Evolutionary conservation across 2,797 vertebrate genomes (phyloP), one percentile per base, ranked within the genome.

Genomic region (Melanogrammus aeglefinus): DNA sequence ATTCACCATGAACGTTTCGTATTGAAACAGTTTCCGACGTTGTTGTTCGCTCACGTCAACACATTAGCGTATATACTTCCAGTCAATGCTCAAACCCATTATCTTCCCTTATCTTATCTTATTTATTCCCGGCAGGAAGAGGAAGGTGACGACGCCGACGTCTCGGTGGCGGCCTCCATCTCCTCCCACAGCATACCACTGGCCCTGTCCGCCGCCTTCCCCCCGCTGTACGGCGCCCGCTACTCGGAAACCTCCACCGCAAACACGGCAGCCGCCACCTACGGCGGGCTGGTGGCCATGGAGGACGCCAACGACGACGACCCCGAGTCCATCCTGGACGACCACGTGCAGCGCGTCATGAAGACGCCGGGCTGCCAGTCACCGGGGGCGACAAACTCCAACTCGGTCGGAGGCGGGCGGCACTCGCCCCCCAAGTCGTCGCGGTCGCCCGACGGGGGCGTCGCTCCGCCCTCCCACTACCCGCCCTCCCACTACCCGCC

Each of bases 291-390:
- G 87, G 92, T 92, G 36, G 94, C 95, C 86, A 91, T 96, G 83
- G 94, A 95, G 76, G 96, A 97, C 24, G 93, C 93, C 0, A 96
- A 96, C 0, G 97, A 99, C 74, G 97, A 98, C 39, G 95, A 97
- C 91, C 97, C 97, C 0, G 96, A 99, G 84, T 96, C 96, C 83
- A 98, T 99, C 85, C 92, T 98, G 33, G 97, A 98, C 0, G 96
- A 98, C 33, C 97, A 97, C 0, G 96, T 97, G 12, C 96, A 97
- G 82, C 94, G 97, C 0, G 97, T 98, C 82, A 96, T 98, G 96
- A 96, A 96, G 85, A 99, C 97, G 0, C 96, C 97, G 0, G 97
- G 96, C 81, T 97, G 97, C 91, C 96, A 97, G 82, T 99, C 97
- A 0, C 96, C 97, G 0, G 96, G 96, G 29, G 95, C 96, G 79